A percentile compares a stretch with the other conserved stretches of the same genome.
These are phyloP conservation scores for Amaurobius ferox DNA, from an alignment of 2,888 invertebrate genomes.

Conservation along the genomic window DNA sequence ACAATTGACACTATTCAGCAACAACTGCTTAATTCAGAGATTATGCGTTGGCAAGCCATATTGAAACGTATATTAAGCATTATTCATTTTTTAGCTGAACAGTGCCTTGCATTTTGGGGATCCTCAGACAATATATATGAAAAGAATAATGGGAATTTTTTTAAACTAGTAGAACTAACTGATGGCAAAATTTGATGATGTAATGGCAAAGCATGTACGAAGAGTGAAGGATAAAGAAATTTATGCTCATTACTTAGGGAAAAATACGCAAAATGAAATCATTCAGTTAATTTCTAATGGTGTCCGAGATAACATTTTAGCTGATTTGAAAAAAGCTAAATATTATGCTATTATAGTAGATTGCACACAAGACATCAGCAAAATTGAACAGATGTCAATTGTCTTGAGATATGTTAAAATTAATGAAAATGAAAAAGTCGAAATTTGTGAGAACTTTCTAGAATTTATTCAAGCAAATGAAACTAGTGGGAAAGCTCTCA, in stretches of 20 bases:
- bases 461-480: no score
- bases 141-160: slow-evolving; percentile 30
- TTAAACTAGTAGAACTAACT: slow-evolving; percentile 19
- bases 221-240: slow-evolving; percentile 23
- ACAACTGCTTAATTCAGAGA: slow-evolving; percentile 13
- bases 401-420: slow-evolving; percentile 13
- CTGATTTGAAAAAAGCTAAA: neutral
- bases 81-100: neutral
- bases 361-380: slow-evolving; percentile 13
- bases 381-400: slow-evolving; percentile 26
- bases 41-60: neutral
- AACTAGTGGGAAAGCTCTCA: neutral
- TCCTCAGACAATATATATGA: slow-evolving; percentile 21
- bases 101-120: slow-evolving; percentile 22
- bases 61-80: neutral
- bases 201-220: slow-evolving; percentile 9
- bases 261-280: slow-evolving; percentile 27
- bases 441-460: no score
- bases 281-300: slow-evolving; percentile 12
- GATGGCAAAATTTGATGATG: slow-evolving; percentile 13
- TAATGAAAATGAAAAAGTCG: neutral
- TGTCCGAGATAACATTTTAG: neutral
- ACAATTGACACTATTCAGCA: slow-evolving; percentile 18
- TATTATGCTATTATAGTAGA: no score
- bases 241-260: slow-evolving; percentile 16